Conservation (phyloP, 2,797 vertebrate species). For the Lagorchestes hirsutus region DNA sequence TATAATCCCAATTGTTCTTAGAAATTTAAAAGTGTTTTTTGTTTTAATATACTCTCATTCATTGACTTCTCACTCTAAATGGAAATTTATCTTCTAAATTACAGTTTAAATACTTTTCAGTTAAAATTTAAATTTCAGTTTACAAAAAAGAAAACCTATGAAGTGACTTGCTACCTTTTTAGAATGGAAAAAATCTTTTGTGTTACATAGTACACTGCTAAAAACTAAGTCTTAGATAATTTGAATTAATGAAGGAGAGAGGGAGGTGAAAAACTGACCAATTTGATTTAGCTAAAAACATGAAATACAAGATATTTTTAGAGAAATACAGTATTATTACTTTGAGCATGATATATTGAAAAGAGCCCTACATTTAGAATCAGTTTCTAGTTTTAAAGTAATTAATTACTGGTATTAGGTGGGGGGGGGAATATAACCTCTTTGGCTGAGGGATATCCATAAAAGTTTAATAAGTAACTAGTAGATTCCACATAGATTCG, state of each 20-base stretch:
- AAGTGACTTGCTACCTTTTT: neutral
- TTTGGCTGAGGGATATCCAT: too few species aligned
- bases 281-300: neutral
- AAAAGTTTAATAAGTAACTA: too few species aligned
- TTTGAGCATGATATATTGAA: neutral
- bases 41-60: neutral
- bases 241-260: too few species aligned
- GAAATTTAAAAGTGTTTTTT: constrained; percentile 23
- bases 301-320: neutral
- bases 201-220: too few species aligned
- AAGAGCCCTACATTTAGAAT: neutral
- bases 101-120: constrained; percentile 29
- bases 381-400: neutral
- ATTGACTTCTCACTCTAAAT: neutral
- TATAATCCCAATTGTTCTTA: neutral
- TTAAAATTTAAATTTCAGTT: constrained; percentile 46
- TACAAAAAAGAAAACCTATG: neutral
- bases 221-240: too few species aligned
- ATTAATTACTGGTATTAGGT: too few species aligned
- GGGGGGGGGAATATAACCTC: too few species aligned
- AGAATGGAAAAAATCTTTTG: neutral
- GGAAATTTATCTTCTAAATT: constrained; percentile 3
- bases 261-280: too few species aligned
- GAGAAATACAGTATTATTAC: too few species aligned
- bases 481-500: too few species aligned